A percentile compares a stretch with the other conserved stretches of the same genome.
Evolutionary conservation across 1,140 invertebrate species (phyloP).

Genomic region (Scylla paramamosain): DNA sequence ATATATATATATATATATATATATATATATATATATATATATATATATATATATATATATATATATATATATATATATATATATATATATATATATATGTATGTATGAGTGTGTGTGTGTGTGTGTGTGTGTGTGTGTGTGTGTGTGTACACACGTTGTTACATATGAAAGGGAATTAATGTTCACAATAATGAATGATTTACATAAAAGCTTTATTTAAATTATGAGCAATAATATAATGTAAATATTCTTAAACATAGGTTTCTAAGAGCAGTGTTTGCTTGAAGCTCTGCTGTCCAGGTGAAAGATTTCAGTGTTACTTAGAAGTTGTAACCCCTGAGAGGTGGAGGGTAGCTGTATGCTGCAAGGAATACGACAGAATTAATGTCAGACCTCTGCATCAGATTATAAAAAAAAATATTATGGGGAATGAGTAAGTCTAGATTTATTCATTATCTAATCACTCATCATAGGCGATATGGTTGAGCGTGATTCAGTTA

Average conservation of each 20-base stretch:
- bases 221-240: neutral
- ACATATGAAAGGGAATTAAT: no score
- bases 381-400: neutral
- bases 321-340: neutral
- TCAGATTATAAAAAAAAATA: no score
- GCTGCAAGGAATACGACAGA: neutral
- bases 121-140: constrained; percentile 11
- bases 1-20: constrained; percentile 52
- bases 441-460: no score
- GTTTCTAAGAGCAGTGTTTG: neutral
- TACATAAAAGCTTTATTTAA: neutral
- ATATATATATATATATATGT: constrained; percentile 52
- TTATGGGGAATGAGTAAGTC: no score
- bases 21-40: constrained; percentile 49
- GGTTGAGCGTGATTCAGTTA: no score
- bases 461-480: no score
- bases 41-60: constrained; percentile 52
- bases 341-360: neutral
- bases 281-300: neutral
- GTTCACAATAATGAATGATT: neutral
- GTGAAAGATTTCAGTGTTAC: neutral
- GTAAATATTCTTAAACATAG: neutral
- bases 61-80: constrained; percentile 49
- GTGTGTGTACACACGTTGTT: no score
- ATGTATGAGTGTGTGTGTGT: constrained; percentile 21